Evolutionary conservation across 2,113 vertebrate species (phyloP).

Genomic region (Meriones unguiculatus): DNA sequence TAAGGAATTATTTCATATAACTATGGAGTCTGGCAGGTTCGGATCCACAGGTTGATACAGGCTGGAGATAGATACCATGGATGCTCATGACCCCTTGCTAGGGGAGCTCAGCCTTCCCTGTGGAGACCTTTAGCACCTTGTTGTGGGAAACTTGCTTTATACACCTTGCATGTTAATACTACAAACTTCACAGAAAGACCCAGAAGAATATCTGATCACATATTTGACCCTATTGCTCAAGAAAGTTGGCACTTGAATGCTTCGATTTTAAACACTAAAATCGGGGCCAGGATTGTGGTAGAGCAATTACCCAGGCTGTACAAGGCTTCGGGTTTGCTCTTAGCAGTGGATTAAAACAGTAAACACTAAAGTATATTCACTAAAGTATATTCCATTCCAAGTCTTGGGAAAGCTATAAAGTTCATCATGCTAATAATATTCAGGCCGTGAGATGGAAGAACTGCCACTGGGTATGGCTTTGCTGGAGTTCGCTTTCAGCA

Average conservation of each 20-base stretch:
- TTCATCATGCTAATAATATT: neutral
- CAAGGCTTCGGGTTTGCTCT: neutral
- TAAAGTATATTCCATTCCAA: neutral
- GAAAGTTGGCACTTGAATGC: neutral
- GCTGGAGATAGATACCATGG: too few species aligned
- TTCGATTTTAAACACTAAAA: neutral
- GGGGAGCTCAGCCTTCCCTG: neutral
- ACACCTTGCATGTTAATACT: neutral
- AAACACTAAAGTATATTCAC: neutral
- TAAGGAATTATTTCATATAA: neutral
- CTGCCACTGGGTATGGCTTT: fast-evolving
- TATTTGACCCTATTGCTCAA: neutral
- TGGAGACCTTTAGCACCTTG: neutral
- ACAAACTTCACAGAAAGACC: neutral
- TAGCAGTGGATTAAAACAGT: neutral
- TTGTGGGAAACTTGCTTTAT: neutral
- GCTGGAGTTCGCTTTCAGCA: neutral
- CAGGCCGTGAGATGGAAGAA: neutral
- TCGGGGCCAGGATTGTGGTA: neutral
- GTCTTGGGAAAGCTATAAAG: neutral
- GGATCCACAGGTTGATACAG: neutral
- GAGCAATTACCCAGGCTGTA: too few species aligned
- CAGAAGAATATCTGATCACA: neutral
- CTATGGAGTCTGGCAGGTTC: fast-evolving
- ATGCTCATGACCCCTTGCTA: neutral